Base-by-base conservation (phyloP, 2,113 vertebrate genomes). In the Xenopus laevis region DNA sequence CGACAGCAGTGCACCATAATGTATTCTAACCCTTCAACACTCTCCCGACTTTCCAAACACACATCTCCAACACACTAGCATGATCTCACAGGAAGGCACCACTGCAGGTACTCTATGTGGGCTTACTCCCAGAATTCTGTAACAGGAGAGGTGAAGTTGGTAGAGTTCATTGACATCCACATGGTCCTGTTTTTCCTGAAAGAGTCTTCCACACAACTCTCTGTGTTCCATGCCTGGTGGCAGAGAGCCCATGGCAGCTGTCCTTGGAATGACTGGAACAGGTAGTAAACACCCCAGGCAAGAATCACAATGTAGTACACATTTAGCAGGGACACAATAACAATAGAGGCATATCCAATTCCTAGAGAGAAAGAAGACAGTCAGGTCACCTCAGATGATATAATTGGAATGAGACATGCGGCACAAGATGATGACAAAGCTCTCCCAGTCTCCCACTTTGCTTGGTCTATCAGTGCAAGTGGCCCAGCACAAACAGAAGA, bases 241-340 rank as follows among this genome's bases (percentile, higher is more conserved):
- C 97, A 99, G 78, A 92, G 91, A 0, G 97, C 94, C 97, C 97
- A 99, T 0, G 97, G 97, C 58, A 99, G 94, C 78, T 96, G 92
- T 0, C 89, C 87, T 84, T 95, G 95, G 84, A 99, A 98, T 55
- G 96, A 96, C 79, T 99, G 95, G 81, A 98, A 92, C 81, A 99
- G 91, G 88, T 99, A 99, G 85, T 98, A 99, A n/a, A 95, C 88
- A 69, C 96, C 97, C 97, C 97, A 99, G 78, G 97, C 97, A 90
- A 99, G 87, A 89, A 99, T 99, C 85, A 99, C 88, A 0, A 99
- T 97, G 89, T 99, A 99, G 89, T 98, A 98, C 68, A 98, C 83
- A 3, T 98, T 99, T 83, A 98, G 91, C 73, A 99, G 92, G 59
- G 97, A 97, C 71, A 99, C 97, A 15, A 99, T 99, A 83, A 98